Conservation (phyloP, 2,113 vertebrate species). For the Ailuropoda melanoleuca region DNA sequence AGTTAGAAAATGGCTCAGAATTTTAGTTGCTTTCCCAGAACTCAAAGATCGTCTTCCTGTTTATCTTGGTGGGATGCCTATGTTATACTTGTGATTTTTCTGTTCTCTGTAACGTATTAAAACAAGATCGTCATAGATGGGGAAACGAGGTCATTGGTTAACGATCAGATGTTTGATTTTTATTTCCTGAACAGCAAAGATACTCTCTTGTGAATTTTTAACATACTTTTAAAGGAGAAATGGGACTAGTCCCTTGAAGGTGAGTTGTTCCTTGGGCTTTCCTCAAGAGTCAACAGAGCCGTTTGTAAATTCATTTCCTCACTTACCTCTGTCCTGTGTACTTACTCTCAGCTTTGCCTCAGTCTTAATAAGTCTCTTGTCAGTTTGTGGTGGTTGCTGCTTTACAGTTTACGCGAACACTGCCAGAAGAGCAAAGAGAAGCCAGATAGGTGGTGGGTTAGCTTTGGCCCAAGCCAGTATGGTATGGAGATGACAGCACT, state of each 20-base stretch:
- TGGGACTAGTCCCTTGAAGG: neutral
- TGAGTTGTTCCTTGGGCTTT: neutral
- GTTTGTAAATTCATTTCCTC: slow-evolving; percentile 5
- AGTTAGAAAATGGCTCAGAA: slow-evolving; percentile 61
- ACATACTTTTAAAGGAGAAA: slow-evolving; percentile 24
- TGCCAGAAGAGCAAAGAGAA: neutral
- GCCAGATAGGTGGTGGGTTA: neutral
- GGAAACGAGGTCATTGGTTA: slow-evolving; percentile 34
- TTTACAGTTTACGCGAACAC: neutral
- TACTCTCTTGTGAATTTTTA: neutral
- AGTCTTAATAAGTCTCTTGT: neutral
- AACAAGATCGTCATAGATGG: slow-evolving; percentile 55
- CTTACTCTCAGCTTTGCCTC: neutral
- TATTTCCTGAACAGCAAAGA: slow-evolving; percentile 45
- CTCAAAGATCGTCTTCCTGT: slow-evolving; percentile 69
- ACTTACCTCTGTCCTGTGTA: neutral
- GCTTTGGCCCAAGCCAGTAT: neutral
- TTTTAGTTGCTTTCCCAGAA: slow-evolving; percentile 71
- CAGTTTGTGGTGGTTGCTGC: neutral
- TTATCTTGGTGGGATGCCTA: slow-evolving; percentile 74
- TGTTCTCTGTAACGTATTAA: slow-evolving; percentile 51
- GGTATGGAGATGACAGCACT: neutral
- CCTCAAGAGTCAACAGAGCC: neutral
- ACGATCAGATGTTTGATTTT: slow-evolving; percentile 23
- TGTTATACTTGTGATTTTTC: slow-evolving; percentile 52